Conservation (phyloP, 2,888 invertebrate species). For the Lasioglossum zephyrum region DNA sequence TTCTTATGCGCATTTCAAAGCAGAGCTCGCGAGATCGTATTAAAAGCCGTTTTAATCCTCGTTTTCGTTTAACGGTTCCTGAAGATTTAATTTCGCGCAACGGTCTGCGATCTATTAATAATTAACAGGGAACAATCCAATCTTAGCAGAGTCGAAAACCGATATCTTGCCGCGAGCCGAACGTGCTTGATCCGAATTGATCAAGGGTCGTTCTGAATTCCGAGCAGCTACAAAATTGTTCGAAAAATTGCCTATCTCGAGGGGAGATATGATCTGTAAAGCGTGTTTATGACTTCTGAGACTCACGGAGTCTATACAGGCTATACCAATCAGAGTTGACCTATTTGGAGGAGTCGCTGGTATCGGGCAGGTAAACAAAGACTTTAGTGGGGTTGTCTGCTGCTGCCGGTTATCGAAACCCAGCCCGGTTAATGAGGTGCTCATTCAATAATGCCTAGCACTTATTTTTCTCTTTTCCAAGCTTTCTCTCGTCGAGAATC, state of each 20-base stretch:
- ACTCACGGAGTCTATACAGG: not conserved
- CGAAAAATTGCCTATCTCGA: slow-evolving; percentile 7
- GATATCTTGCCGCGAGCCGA: not conserved
- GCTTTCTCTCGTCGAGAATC: not conserved
- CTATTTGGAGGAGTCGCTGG: slow-evolving; percentile 8
- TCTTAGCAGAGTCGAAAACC: not conserved
- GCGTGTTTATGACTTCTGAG: slow-evolving; percentile 9
- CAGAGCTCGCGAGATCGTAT: not conserved
- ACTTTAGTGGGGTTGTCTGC: slow-evolving; percentile 6
- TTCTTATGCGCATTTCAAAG: not conserved
- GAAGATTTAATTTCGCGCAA: not conserved
- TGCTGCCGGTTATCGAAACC: slow-evolving; percentile 4
- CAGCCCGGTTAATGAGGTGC: slow-evolving; percentile 10
- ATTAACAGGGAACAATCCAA: not conserved
- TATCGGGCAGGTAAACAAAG: slow-evolving; percentile 16
- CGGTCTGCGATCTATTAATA: not conserved
- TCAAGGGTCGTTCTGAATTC: not conserved
- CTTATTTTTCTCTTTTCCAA: slow-evolving; percentile 4
- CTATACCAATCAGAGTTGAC: slow-evolving; percentile 15
- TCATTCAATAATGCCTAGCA: slow-evolving; percentile 9
- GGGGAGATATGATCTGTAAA: slow-evolving; percentile 3
- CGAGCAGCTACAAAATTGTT: not conserved
- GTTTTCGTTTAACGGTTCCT: not conserved
- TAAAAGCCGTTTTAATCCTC: not conserved
- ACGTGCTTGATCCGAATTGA: not conserved